These are phyloP conservation scores for Philopotamus ludificatus DNA, from an alignment of 1,140 invertebrate genomes.

Conservation along the genomic window DNA sequence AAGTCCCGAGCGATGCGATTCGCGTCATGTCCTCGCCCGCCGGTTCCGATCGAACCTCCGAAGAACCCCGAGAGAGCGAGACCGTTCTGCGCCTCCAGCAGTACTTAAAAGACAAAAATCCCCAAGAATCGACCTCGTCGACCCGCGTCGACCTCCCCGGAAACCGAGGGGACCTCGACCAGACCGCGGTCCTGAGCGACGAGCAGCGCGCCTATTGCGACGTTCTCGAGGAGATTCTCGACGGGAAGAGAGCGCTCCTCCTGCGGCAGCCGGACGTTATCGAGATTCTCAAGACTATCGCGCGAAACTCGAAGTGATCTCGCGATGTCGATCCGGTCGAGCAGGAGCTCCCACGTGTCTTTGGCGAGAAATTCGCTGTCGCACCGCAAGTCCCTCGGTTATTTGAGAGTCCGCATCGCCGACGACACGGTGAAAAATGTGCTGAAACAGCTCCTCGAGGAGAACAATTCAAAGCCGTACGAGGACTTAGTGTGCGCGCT, in stretches of 20 bases:
- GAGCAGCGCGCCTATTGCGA: constrained; percentile 47
- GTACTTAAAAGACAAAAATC: constrained; percentile 54
- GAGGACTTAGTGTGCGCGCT: constrained; percentile 49
- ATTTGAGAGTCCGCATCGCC: constrained; percentile 47
- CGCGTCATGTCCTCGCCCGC: constrained; percentile 6
- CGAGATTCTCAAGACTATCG: constrained; percentile 49
- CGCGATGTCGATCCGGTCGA: constrained; percentile 49
- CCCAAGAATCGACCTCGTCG: constrained; percentile 44
- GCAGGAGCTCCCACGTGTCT: constrained; percentile 45
- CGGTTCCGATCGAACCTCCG: constrained; percentile 9
- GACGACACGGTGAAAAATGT: constrained; percentile 49
- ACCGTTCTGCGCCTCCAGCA: constrained; percentile 52
- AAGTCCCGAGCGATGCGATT: not conserved
- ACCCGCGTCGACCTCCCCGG: constrained; percentile 47
- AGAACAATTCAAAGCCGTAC: constrained; percentile 46
- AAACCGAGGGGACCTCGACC: constrained; percentile 50
- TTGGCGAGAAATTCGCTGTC: constrained; percentile 52
- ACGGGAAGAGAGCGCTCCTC: constrained; percentile 52
- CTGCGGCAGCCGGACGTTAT: constrained; percentile 52
- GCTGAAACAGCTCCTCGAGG: constrained; percentile 44
- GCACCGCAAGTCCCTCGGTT: constrained; percentile 46
- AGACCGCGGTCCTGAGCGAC: constrained; percentile 42
- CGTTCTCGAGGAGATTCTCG: constrained; percentile 52
- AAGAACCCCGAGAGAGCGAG: constrained; percentile 44
- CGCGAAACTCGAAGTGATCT: constrained; percentile 47